Base-by-base conservation (phyloP, 2,888 invertebrate genomes). In the Crematogaster levior region DNA sequence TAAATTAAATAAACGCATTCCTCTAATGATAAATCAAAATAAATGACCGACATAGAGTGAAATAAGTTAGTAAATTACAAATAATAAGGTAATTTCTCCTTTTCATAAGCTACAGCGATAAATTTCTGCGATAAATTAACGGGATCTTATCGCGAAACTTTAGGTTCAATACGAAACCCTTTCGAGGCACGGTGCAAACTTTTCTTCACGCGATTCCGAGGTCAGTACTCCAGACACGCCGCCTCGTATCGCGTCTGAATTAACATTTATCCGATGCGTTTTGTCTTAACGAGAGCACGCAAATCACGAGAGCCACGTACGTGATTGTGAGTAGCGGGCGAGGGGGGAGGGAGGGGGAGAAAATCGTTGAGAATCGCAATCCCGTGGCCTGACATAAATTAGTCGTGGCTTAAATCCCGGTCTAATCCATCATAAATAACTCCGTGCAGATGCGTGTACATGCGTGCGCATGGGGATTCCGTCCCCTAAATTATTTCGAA, bases 361-460 rank as follows among this genome's bases (percentile, higher is more conserved):
- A 86, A 83, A 85, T 82, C 86, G 89, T 86, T 83, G 84, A 89
- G 89, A 92, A 87, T 90, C 89, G 91, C 91, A 90, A 91, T 90
- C 92, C 92, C 91, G 90, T 88, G 90, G 86, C 88, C 89, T 86
- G 85, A 90, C 91, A 93, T 94, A 93, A 94, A 94, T 94, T 94
- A 93, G 92, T 92, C 91, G 92, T 89, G 92, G 91, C 92, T 92
- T 92, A 93, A 93, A 93, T 90, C 92, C 92, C 89, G 89, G 89
- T 87, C 92, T 93, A 93, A 94, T 94, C 94, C 93, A 93, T 93
- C 94, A 93, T 94, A 94, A 94, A 94, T 94, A 94, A 94, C 94
- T 94, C 92, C 88, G 91, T 92, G 89, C 93, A 93, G 93, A 93
- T 93, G 94, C 92, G 93, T 88, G 90, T 89, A 83, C 89, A 88